These are phyloP conservation scores for Lochmaea capreae DNA, from an alignment of 2,888 invertebrate species.

Conservation along the genomic window DNA sequence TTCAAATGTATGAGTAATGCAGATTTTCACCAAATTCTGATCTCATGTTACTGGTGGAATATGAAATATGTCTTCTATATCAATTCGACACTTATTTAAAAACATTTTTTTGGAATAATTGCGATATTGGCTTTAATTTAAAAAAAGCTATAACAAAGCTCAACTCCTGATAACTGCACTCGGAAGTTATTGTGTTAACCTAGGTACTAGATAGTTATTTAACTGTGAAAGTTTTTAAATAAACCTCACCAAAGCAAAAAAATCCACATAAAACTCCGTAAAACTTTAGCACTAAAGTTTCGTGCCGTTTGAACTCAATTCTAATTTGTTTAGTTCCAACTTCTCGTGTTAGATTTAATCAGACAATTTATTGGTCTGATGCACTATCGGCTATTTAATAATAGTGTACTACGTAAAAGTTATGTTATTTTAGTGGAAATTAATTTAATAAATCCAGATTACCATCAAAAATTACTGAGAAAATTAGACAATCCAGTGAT, in stretches of 20 bases:
- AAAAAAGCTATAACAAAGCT: too few relatives aligned
- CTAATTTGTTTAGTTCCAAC: conserved; percentile 26
- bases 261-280: conserved; percentile 7
- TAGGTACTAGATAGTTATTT: conserved; percentile 2
- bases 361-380: conserved; percentile 15
- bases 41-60: too few relatives aligned
- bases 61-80: too few relatives aligned
- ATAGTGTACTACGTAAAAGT: conserved; percentile 14
- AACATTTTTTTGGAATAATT: too few relatives aligned
- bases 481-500: not conserved
- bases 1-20: too few relatives aligned
- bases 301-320: conserved; percentile 16
- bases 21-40: too few relatives aligned
- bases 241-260: not conserved
- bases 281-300: not conserved
- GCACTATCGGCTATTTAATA: conserved; percentile 22
- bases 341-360: conserved; percentile 29
- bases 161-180: too few relatives aligned
- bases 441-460: conserved; percentile 3
- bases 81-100: too few relatives aligned
- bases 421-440: conserved; percentile 4
- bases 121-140: too few relatives aligned
- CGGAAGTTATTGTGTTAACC: not conserved
- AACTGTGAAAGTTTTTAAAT: not conserved
- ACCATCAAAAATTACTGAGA: not conserved